These are phyloP conservation scores for Smithornis capensis DNA, from an alignment of 2,113 vertebrate genomes.

Conservation along the genomic window DNA sequence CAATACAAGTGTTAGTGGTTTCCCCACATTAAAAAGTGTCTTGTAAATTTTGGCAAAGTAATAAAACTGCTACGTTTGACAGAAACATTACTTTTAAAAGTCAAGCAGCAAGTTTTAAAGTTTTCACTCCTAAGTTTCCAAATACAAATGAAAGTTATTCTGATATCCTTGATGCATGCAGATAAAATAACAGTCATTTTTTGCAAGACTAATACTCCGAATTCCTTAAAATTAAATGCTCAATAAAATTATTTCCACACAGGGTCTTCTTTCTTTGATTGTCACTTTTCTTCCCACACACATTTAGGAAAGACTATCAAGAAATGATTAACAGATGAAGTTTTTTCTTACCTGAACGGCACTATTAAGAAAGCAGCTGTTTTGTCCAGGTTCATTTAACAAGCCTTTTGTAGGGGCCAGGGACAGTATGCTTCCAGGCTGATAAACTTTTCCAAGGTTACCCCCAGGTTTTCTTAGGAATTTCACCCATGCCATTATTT, in stretches of 20 bases:
- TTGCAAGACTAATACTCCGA: neutral
- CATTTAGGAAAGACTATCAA: neutral
- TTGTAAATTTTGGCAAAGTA: neutral
- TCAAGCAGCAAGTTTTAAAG: neutral
- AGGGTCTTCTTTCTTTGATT: neutral
- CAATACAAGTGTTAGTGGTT: neutral
- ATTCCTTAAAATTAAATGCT: neutral
- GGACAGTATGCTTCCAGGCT: conserved; percentile 93
- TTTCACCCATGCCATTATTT: conserved; percentile 94
- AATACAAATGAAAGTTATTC: neutral
- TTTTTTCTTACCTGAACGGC: conserved; percentile 90
- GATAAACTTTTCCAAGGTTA: conserved; percentile 91
- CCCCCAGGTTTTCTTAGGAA: conserved; percentile 89
- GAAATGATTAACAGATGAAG: neutral
- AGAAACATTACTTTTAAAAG: neutral
- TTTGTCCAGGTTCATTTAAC: conserved; percentile 95
- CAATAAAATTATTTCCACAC: neutral
- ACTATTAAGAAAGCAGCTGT: conserved; percentile 99
- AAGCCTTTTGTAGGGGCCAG: conserved; percentile 95
- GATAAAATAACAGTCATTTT: neutral
- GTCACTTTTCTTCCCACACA: neutral
- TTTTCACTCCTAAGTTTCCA: neutral
- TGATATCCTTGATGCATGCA: neutral
- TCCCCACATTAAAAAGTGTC: neutral
- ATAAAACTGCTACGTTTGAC: neutral